Evolutionary conservation across 2,797 vertebrate species (phyloP).

Genomic region (Pempheris klunzingeri): DNA sequence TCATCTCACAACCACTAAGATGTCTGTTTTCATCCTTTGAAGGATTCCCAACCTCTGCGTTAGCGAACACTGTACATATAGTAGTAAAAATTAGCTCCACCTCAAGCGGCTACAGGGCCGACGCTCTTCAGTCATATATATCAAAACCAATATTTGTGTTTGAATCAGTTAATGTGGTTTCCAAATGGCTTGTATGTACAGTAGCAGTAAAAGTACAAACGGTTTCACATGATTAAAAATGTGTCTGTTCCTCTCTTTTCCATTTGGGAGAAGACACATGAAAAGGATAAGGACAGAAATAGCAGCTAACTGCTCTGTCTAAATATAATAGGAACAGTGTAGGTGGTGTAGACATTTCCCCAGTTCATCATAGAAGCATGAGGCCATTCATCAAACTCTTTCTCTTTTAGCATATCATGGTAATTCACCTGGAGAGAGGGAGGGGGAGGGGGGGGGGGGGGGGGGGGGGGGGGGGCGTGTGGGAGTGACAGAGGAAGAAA

Average conservation of each 20-base stretch:
- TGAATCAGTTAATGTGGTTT: neutral
- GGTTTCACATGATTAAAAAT: slow-evolving; percentile 20
- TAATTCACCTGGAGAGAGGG: slow-evolving; percentile 37
- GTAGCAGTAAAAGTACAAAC: neutral
- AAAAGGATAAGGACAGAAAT: slow-evolving; percentile 42
- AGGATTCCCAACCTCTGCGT: too few species aligned
- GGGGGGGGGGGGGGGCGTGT: neutral
- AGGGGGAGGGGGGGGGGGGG: neutral
- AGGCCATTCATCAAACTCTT: slow-evolving; percentile 69
- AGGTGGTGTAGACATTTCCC: slow-evolving; percentile 41
- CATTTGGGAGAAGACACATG: slow-evolving; percentile 3
- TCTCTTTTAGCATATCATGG: slow-evolving; percentile 43
- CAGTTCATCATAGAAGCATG: slow-evolving; percentile 46
- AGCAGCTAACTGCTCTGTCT: slow-evolving; percentile 42
- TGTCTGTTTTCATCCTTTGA: neutral
- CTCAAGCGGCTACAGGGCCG: neutral
- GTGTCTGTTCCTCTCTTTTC: neutral
- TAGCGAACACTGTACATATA: too few species aligned
- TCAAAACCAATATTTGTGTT: neutral
- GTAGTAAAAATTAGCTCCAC: neutral
- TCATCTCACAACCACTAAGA: neutral
- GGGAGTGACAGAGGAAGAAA: slow-evolving; percentile 30
- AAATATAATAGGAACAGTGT: slow-evolving; percentile 48
- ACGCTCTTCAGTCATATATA: neutral
- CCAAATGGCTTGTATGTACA: neutral